Conservation (phyloP, 2,888 invertebrate species). For the Leptopterna dolabrata region DNA sequence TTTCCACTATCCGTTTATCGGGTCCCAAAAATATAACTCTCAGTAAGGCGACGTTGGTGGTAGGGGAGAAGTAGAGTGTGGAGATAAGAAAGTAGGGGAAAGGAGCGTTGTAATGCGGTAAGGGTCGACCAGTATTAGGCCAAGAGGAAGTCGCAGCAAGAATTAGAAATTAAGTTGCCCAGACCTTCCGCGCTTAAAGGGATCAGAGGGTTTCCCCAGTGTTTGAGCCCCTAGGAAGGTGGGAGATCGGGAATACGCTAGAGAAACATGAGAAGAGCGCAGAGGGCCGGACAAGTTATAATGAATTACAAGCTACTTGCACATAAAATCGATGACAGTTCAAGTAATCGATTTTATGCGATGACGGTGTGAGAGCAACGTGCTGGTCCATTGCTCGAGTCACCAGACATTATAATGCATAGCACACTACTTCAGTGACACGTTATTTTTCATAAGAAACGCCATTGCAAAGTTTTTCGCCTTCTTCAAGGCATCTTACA, state of each 20-base stretch:
- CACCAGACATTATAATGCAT: no score
- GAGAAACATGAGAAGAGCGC: not conserved
- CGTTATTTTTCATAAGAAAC: no score
- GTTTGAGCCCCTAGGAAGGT: not conserved
- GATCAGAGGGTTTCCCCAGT: not conserved
- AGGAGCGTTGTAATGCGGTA: constrained; percentile 27
- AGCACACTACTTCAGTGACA: no score
- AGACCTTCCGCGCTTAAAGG: not conserved
- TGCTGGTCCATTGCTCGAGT: no score
- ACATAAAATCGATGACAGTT: not conserved
- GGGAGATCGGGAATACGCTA: not conserved
- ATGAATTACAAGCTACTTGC: not conserved
- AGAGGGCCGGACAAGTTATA: not conserved
- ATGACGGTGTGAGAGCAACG: no score
- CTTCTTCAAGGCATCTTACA: no score
- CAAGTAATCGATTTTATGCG: not conserved
- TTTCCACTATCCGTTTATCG: no score
- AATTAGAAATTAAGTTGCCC: constrained; percentile 40
- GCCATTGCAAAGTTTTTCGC: no score
- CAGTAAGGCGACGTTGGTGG: not conserved
- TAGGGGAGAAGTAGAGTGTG: not conserved
- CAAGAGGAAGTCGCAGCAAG: constrained; percentile 32
- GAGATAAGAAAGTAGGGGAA: not conserved
- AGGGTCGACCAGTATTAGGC: constrained; percentile 3
- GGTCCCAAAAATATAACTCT: no score